Percentiles rank a stretch among this genome's conserved stretches.
Evolutionary conservation across 2,888 invertebrate species (phyloP).

Genomic region (Rhimphoctona megacephalus): DNA sequence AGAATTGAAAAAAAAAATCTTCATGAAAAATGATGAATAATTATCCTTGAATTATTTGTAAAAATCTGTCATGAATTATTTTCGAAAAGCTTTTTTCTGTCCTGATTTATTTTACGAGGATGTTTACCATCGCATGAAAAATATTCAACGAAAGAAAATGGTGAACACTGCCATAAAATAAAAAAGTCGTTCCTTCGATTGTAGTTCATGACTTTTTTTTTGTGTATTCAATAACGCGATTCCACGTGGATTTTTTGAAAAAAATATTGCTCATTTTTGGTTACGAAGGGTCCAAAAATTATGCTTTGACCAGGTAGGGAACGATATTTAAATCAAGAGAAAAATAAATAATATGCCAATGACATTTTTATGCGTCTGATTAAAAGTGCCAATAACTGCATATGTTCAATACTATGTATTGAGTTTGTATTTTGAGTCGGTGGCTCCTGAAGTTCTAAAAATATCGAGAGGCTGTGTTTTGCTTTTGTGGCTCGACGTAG

Average conservation of each 20-base stretch:
- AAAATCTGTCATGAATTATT: background rate
- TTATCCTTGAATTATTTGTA: too few species aligned
- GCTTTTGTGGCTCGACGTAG: constrained; percentile 36
- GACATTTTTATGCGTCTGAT: background rate
- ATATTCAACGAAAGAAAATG: background rate
- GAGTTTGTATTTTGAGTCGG: constrained; percentile 21
- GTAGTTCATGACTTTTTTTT: background rate
- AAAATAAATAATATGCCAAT: constrained; percentile 17
- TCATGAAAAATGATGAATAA: background rate
- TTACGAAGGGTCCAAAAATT: background rate
- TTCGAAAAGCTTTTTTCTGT: background rate
- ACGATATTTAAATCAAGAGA: background rate
- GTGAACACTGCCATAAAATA: background rate
- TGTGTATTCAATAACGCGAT: background rate
- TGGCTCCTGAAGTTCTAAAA: constrained; percentile 56
- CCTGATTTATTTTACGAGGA: background rate
- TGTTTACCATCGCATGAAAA: background rate
- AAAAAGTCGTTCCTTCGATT: background rate
- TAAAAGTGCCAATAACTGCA: constrained; percentile 28
- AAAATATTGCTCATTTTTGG: background rate
- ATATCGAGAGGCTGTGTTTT: constrained; percentile 49
- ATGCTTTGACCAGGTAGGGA: background rate
- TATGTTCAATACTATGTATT: background rate
- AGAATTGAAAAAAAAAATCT: background rate
- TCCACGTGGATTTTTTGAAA: too few species aligned